Base-by-base conservation (phyloP, 2,888 invertebrate species). In the Enchytraeus crypticus region DNA sequence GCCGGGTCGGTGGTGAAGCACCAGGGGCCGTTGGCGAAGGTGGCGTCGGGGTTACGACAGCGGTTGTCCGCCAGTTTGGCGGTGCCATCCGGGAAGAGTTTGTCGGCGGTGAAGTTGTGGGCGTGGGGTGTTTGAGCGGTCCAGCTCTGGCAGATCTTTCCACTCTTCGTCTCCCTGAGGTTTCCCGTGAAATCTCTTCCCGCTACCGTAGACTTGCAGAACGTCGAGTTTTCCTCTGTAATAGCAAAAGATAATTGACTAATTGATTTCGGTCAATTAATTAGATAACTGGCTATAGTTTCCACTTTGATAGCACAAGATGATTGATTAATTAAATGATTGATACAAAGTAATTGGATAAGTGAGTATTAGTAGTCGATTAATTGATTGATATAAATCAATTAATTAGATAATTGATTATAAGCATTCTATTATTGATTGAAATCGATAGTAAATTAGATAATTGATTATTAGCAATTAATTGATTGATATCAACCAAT, bases 1-100 rank as follows among this genome's bases (percentile, higher is more conserved):
- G 62, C 62, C 11, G 49, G 53, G 54, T 72, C 71, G 4, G 72
- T 70, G 4, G 73, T 72, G 69, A 77, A 84, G 66, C 85, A 85
- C 84, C 84, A 85, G 0, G 84, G 84, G 32, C 76, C 76, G 68
- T 67, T 74, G 47, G 70, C 63, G 69, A 77, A 72, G 2, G 70
- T 70, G 21, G 72, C 70, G 18, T 51, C 33, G 0, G 81, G 82
- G 72, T 84, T 84, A 56, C 84, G 77, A 68, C 85, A 85, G 70
- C 78, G 81, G 71, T 84, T 84, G 11, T 27, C 4, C 11, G 53
- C 53, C 0, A n/a, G 30, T 23, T 30, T 33, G 14, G 33, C 32
- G 11, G 53, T 26, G 2, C 3, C 53, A 30, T 51, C 53, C 27
- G 53, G 53, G 32, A 51, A 51, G 32, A 18, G 33, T n/a, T 1